Evolutionary conservation across 2,888 invertebrate genomes (phyloP), one percentile per base, ranked within the genome.

Genomic region (Prosapia bicincta): DNA sequence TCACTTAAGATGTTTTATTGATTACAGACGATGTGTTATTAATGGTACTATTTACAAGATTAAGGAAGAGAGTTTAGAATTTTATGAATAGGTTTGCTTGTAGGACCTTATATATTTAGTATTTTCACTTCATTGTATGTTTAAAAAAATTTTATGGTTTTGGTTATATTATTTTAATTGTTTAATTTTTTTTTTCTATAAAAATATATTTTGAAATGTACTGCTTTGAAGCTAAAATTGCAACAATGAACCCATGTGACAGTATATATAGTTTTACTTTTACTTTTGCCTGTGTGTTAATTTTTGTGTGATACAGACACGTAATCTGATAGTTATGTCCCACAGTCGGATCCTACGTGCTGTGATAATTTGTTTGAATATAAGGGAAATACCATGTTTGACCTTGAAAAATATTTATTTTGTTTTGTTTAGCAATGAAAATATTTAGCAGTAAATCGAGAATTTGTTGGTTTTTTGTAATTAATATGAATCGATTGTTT

Each of bases 341-440:
- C 54, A 54, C 54, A 54, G 54, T 54, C 54, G 54, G 54, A 54
- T 54, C 54, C 54, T 54, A 54, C 54, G 54, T 54, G 54, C 54
- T 54, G 54, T 54, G 20, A 54, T 54, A 54, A 54, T 54, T 30
- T 30, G 30, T 5, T 30, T n/a, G n/a, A 30, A 30, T 30, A 5
- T 30, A 30, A 30, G 5, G 30, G 9, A 30, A 30, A 30, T n/a
- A n/a, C n/a, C n/a, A 30, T 30, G 30, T 30, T 30, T 30, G 30
- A 30, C 30, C 30, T 54, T 54, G 2, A 54, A 54, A 54, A 15
- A 10, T 9, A 20, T 54, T 20, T 54, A 54, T 54, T 54, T 54
- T 54, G 54, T 54, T 54, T 38, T 54, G 54, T 54, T 54, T 54
- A 54, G 20, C 54, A 54, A 20, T 54, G 54, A 20, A 54, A 54